Evolutionary conservation across 1,140 invertebrate genomes (phyloP).

Genomic region (Drosophila persimilis): DNA sequence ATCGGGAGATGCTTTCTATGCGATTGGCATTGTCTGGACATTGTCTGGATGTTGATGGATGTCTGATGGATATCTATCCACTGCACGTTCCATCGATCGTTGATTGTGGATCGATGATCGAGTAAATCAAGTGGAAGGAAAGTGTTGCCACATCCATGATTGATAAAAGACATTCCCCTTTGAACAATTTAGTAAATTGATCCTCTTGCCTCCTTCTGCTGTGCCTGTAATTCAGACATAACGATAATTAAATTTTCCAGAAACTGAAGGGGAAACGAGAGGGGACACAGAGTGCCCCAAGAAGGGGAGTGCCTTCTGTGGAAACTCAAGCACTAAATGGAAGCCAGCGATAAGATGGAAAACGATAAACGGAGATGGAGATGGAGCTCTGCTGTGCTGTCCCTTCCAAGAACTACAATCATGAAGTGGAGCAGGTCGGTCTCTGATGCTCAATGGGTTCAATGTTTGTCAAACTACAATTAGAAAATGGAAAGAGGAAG

Average conservation of each 20-base stretch:
- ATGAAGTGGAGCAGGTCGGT: slow-evolving; percentile 40
- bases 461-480: slow-evolving; percentile 45
- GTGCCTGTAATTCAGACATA: slow-evolving; percentile 47
- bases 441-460: slow-evolving; percentile 38
- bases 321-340: slow-evolving; percentile 65
- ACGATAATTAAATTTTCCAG: slow-evolving; percentile 73
- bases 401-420: slow-evolving; percentile 54
- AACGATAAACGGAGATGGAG: background rate
- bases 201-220: slow-evolving; percentile 10
- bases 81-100: background rate
- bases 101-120: slow-evolving; percentile 5
- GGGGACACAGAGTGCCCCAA: background rate
- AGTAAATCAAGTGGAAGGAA: slow-evolving; percentile 34
- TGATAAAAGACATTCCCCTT: slow-evolving; percentile 9
- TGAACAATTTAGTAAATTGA: slow-evolving; percentile 58
- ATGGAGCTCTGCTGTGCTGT: slow-evolving; percentile 1
- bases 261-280: slow-evolving; percentile 5
- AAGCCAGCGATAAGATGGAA: slow-evolving; percentile 56
- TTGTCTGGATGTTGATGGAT: slow-evolving; percentile 38
- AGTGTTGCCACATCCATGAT: slow-evolving; percentile 2
- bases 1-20: slow-evolving; percentile 47
- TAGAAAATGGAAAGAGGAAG: slow-evolving; percentile 17
- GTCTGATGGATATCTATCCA: slow-evolving; percentile 27
- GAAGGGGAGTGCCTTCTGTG: slow-evolving; percentile 47
- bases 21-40: slow-evolving; percentile 48